A percentile compares a stretch with the other conserved stretches of the same genome.
These are phyloP conservation scores for Leucopsar rothschildi DNA, from an alignment of 2,113 vertebrate species.

Conservation along the genomic window DNA sequence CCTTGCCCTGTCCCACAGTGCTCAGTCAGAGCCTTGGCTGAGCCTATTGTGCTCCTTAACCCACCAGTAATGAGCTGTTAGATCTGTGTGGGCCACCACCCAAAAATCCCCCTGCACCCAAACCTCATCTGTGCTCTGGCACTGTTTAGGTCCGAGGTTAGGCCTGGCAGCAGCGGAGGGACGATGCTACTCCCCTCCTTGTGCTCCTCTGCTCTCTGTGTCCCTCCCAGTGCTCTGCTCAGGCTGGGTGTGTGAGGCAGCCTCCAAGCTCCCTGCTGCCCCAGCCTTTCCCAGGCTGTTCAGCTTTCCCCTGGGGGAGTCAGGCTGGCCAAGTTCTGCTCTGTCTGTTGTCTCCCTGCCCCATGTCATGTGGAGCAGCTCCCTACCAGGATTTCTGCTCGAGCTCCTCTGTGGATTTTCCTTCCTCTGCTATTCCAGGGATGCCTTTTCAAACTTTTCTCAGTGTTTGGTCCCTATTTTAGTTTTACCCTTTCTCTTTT, in stretches of 20 bases:
- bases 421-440: background rate
- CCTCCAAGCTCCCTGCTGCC: background rate
- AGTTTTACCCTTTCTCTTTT: background rate
- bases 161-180: background rate
- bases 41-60: background rate
- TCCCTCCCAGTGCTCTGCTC: background rate
- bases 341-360: background rate
- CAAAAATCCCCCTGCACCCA: background rate
- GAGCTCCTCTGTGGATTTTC: background rate
- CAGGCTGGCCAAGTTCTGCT: background rate
- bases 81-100: background rate
- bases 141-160: accelerated
- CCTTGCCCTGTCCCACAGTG: background rate
- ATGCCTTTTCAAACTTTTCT: background rate
- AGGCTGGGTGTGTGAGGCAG: background rate
- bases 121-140: background rate
- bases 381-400: background rate
- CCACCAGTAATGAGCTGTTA: background rate
- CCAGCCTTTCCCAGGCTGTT: background rate
- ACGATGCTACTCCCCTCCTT: accelerated
- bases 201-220: accelerated
- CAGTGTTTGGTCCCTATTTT: background rate
- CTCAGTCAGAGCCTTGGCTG: accelerated
- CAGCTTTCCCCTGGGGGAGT: background rate
- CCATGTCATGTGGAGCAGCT: background rate